phyloP scores from a whole-genome alignment of 2,113 vertebrate genomes.

The Sprattus sprattus region DNA sequence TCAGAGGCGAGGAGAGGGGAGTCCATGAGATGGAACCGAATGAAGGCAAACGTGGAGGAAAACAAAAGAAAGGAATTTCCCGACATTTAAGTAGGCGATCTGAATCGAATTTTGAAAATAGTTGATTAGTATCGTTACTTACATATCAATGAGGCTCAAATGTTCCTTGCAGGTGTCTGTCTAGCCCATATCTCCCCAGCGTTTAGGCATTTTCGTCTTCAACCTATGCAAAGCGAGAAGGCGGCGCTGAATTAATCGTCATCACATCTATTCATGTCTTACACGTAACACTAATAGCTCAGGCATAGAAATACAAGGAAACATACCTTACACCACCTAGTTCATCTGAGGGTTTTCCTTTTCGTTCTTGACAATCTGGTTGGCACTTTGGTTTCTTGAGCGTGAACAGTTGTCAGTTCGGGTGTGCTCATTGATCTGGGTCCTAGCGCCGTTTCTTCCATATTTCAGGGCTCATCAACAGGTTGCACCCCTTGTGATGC shows the following conservation, averaged over 20 bases:
- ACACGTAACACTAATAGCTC: neutral
- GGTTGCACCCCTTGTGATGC: conserved; percentile 5
- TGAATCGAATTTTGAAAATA: neutral
- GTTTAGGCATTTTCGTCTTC: conserved; percentile 21
- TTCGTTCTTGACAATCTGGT: conserved; percentile 3
- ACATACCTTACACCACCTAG: neutral
- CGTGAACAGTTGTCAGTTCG: neutral
- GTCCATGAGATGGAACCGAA: neutral
- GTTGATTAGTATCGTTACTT: conserved; percentile 24
- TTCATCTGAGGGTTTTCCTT: neutral
- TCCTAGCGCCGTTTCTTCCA: conserved; percentile 29
- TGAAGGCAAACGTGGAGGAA: neutral
- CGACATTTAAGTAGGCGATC: neutral
- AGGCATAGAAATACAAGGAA: neutral
- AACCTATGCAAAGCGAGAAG: conserved; percentile 12
- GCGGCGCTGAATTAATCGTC: neutral
- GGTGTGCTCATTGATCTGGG: conserved; percentile 17
- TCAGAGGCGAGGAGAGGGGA: conserved; percentile 18
- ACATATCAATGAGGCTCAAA: conserved; percentile 40
- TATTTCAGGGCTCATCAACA: neutral
- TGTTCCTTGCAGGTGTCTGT: conserved; percentile 38
- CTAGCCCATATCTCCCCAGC: conserved; percentile 31
- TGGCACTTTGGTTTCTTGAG: conserved; percentile 11
- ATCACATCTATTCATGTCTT: neutral
- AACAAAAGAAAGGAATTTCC: neutral